These are phyloP conservation scores for Halcyon senegalensis DNA, from an alignment of 2,113 vertebrate species.

Conservation along the genomic window DNA sequence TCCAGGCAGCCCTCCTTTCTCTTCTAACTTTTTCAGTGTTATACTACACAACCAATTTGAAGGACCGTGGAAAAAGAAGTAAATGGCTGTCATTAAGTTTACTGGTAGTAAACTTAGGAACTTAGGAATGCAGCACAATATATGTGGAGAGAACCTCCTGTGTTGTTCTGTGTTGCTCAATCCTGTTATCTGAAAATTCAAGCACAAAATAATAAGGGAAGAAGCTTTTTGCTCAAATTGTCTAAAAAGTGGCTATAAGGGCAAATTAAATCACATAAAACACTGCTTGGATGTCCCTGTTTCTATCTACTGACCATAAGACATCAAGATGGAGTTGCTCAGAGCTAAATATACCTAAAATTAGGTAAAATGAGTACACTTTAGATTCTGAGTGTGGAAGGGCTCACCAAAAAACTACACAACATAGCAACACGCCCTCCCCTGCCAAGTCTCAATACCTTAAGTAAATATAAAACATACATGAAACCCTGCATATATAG, in stretches of 20 bases:
- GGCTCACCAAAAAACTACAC: not conserved
- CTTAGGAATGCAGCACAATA: not conserved
- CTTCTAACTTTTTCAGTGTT: not conserved
- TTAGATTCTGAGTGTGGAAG: not conserved
- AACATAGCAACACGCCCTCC: not conserved
- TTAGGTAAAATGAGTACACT: not conserved
- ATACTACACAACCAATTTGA: not conserved
- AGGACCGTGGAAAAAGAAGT: not conserved
- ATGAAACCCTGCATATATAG: not conserved
- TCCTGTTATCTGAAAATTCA: not conserved
- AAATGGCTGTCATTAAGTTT: not conserved
- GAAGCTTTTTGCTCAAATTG: not conserved
- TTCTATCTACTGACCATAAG: not conserved
- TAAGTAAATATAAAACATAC: not conserved
- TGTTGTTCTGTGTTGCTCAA: not conserved
- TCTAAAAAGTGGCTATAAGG: not conserved
- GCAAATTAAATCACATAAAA: not conserved
- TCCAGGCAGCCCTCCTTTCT: not conserved
- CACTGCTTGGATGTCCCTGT: not conserved
- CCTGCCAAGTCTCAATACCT: not conserved
- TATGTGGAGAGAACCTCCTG: not conserved
- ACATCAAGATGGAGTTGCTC: not conserved
- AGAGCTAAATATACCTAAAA: not conserved
- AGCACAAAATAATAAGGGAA: not conserved
- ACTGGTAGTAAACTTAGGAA: not conserved